Evolutionary conservation across 2,888 invertebrate species (phyloP).

Genomic region (Pyrrhia umbra): DNA sequence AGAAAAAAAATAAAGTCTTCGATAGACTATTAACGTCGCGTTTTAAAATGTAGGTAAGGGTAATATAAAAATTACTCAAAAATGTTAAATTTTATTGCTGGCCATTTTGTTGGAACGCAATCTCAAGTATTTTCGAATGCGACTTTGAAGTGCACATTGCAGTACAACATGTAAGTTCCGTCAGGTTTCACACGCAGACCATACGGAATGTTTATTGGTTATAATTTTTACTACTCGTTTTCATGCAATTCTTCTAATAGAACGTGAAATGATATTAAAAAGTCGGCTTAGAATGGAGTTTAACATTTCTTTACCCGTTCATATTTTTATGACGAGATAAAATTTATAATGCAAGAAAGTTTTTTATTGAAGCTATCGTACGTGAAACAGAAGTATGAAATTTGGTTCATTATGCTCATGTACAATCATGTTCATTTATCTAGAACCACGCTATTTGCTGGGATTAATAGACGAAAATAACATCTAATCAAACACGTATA

Average conservation of each 20-base stretch:
- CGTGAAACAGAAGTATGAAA: too few relatives aligned
- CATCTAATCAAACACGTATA: too few relatives aligned
- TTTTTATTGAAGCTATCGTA: too few relatives aligned
- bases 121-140: slow-evolving; percentile 21
- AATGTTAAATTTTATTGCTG: slow-evolving; percentile 15
- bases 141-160: slow-evolving; percentile 49
- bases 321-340: too few relatives aligned
- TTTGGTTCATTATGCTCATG: too few relatives aligned
- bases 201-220: slow-evolving; percentile 54
- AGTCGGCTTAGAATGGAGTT: too few relatives aligned
- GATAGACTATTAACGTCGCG: neutral
- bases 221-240: slow-evolving; percentile 54
- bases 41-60: neutral
- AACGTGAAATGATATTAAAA: slow-evolving; percentile 20
- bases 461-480: too few relatives aligned
- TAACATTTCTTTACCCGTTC: too few relatives aligned
- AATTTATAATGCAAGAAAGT: too few relatives aligned
- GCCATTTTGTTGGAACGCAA: slow-evolving; percentile 29
- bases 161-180: slow-evolving; percentile 57
- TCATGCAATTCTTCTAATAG: slow-evolving; percentile 51
- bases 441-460: too few relatives aligned
- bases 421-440: too few relatives aligned
- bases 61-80: slow-evolving; percentile 13
- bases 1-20: neutral
- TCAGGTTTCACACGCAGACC: slow-evolving; percentile 54